Evolutionary conservation across 2,888 invertebrate genomes (phyloP), one percentile per base, ranked within the genome.

Genomic region (Polymixis lichenea): DNA sequence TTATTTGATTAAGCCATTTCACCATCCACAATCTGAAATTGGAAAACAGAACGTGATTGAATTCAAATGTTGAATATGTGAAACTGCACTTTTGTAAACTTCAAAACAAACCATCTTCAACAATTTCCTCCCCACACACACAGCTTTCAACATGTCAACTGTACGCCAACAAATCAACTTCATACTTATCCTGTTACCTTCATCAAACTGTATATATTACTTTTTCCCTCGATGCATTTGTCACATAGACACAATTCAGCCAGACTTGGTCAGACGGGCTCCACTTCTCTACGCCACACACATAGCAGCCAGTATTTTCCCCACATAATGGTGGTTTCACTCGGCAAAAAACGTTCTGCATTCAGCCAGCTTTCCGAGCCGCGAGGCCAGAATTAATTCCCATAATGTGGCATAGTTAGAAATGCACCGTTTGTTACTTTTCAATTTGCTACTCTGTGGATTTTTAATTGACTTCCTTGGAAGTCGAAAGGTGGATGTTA

Each of bases 261-360:
- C 81, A 76, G 78, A 86, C 75, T 82, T 84, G 89, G 88, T 69
- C 73, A 89, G 82, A 88, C 90, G 25, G 72, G 87, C 78, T 80
- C 38, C 53, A 62, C 75, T 46, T 84, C 78, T 78, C 56, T 53
- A 49, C 66, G 70, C 80, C 89, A 85, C 88, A 81, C 84, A 87
- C 80, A 80, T 88, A 76, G 73, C 62, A 86, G 90, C 89, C 85
- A 89, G 90, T 89, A 92, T 92, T 93, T 91, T 89, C 89, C 80
- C 89, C 83, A 71, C 88, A 91, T 91, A 92, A 92, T 90, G 89
- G 84, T 88, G 87, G 87, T 91, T 91, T 91, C 92, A 87, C 91
- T 88, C 82, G 61, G 89, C 89, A 93, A 91, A 92, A 92, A 91
- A 86, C 85, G 73, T 85, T 83, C 80, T 87, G 72, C 83, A 89